A percentile compares a stretch with the other conserved stretches of the same genome.
Evolutionary conservation across 2,797 vertebrate genomes (phyloP).

Genomic region (Diplodus puntazzo): DNA sequence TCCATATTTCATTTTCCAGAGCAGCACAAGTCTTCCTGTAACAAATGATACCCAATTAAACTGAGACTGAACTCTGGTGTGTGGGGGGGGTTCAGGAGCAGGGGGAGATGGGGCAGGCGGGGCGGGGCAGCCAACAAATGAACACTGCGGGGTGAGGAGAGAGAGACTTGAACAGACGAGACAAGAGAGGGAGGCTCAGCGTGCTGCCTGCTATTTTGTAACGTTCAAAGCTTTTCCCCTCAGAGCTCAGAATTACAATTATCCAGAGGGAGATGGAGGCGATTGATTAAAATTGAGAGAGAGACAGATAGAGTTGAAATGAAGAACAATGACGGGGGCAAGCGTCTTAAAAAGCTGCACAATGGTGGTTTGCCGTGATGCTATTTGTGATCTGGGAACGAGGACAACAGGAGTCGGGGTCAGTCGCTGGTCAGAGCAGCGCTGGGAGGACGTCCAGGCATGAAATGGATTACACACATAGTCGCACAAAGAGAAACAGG

Average conservation of each 20-base stretch:
- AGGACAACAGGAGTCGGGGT: constrained; percentile 49
- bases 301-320: not conserved
- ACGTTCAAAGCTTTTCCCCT: constrained; percentile 24
- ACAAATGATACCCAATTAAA: constrained; percentile 69
- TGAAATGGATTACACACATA: constrained; percentile 68
- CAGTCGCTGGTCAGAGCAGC: constrained; percentile 60
- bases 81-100: constrained; percentile 1
- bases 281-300: constrained; percentile 42
- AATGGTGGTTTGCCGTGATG: constrained; percentile 9
- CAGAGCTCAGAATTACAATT: constrained; percentile 35
- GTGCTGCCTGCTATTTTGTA: constrained; percentile 22
- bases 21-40: constrained; percentile 43
- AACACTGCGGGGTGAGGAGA: constrained; percentile 17
- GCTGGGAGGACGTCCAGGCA: constrained; percentile 49
- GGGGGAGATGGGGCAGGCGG: not conserved
- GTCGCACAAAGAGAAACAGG: constrained; percentile 41
- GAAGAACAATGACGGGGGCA: constrained; percentile 29
- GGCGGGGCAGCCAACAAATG: constrained; percentile 34
- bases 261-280: constrained; percentile 33
- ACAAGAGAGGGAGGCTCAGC: constrained; percentile 16
- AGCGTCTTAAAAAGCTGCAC: constrained; percentile 17
- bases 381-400: constrained; percentile 31
- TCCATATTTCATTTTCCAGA: constrained; percentile 51
- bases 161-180: constrained; percentile 24
- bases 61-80: constrained; percentile 38